These are phyloP conservation scores for Sphaeramia orbicularis DNA, from an alignment of 2,797 vertebrate genomes.

Conservation along the genomic window DNA sequence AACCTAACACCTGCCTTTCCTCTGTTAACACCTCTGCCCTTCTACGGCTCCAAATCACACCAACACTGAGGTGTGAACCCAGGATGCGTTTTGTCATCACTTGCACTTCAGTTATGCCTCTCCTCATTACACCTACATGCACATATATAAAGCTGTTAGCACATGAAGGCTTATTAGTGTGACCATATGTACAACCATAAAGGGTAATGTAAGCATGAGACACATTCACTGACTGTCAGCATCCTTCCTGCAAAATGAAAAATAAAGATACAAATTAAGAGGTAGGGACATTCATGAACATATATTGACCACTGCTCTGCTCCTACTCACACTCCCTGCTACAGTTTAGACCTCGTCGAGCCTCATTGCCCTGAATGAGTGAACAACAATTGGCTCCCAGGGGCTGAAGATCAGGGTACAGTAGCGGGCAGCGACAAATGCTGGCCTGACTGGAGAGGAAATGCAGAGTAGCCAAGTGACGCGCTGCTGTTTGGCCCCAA, in stretches of 20 bases:
- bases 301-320: constrained; percentile 39
- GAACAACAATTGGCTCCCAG: constrained; percentile 68
- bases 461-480: constrained; percentile 50
- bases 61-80: constrained; percentile 77
- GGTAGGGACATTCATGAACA: constrained; percentile 26
- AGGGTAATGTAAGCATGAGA: background rate
- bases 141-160: constrained; percentile 40
- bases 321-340: constrained; percentile 20
- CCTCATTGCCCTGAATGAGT: constrained; percentile 59
- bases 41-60: constrained; percentile 64
- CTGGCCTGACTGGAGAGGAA: constrained; percentile 60
- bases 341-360: constrained; percentile 21
- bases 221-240: constrained; percentile 4
- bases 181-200: background rate
- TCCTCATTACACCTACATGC: constrained; percentile 5
- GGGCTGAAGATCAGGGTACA: constrained; percentile 46
- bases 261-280: constrained; percentile 11
- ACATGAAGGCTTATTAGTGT: constrained; percentile 19
- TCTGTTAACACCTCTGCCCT: constrained; percentile 76
- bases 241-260: constrained; percentile 15
- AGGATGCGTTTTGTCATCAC: constrained; percentile 85
- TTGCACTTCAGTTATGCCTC: constrained; percentile 55
- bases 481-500: constrained; percentile 56
- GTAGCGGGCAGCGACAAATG: constrained; percentile 68
- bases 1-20: constrained; percentile 72